Percentiles rank a stretch among this genome's conserved stretches.
Evolutionary conservation across 2,113 vertebrate species (phyloP).

Genomic region (Brienomyrus brachyistius): DNA sequence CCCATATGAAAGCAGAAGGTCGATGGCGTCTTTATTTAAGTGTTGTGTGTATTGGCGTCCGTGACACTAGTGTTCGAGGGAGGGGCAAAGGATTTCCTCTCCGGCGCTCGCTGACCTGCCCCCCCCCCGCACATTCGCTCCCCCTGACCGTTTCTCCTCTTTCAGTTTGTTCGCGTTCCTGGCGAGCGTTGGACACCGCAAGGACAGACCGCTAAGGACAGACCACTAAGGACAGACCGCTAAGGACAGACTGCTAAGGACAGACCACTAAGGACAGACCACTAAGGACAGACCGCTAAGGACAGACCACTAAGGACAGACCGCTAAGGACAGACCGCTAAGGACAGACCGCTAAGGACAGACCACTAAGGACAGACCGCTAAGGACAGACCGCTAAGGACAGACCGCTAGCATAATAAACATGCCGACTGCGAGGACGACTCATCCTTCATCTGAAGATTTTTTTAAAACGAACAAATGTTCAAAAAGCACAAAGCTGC

Average conservation of each 20-base stretch:
- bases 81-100: not conserved
- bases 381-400: conserved; percentile 44
- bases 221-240: conserved; percentile 49
- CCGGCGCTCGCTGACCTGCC: not conserved
- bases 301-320: conserved; percentile 48
- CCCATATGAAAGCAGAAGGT: not conserved
- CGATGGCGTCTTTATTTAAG: not conserved
- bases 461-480: conserved; percentile 51
- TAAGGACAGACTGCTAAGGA: conserved; percentile 43
- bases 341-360: conserved; percentile 41
- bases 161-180: conserved; percentile 27
- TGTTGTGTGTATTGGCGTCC: not conserved
- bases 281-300: conserved; percentile 51
- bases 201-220: conserved; percentile 41
- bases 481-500: conserved; percentile 33
- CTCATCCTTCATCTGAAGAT: conserved; percentile 46
- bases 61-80: not conserved
- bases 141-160: not conserved
- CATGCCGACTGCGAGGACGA: conserved; percentile 49
- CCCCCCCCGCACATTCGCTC: not conserved
- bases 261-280: conserved; percentile 45
- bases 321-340: conserved; percentile 33
- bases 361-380: conserved; percentile 49
- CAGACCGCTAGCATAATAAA: conserved; percentile 49
- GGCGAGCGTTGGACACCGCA: conserved; percentile 50